Base-by-base conservation (phyloP, 2,113 vertebrate genomes). In the Abramis brama region DNA sequence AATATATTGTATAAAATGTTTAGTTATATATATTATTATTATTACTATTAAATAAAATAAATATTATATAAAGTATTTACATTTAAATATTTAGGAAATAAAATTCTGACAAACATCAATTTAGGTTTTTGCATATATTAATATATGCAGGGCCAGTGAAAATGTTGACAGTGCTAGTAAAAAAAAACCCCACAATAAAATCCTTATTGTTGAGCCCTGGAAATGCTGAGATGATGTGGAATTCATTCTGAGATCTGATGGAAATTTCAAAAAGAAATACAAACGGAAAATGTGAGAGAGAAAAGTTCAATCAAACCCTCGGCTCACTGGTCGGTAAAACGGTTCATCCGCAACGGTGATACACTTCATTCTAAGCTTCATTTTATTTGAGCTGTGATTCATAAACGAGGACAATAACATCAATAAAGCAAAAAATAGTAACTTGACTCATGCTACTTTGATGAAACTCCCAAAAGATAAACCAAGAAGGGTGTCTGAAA, bases 201-300 rank as follows among this genome's bases (percentile, higher is more conserved):
- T 50, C 74, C 77, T 79, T 62, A 62, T 79, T 62, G 57, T 62
- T 62, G 77, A 79, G 77, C 77, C 77, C 30, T 23, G 52, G 23
- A 79, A 80, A 91, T 86, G 85, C 50, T 79, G 71, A 43, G 50
- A 90, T 91, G 89, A 86, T 45, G 55, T 87, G 79, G 21, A 85
- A 83, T 79, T 84, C 25, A 75, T 47, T 75, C 62, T 73, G 60
- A 84, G 60, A 71, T 66, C n/a, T 74, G 50, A 70, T 74, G 30
- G 79, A 62, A 81, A 73, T 50, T 50, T 52, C 4, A 50, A 39
- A 77, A 85, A 43, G 39, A 57, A 45, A 11, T 17, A 39, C 55
- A 71, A 73, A 66, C 33, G 15, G 64, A 64, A 79, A 80, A 71
- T 7, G 25, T 68, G 85, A 86, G 83, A 82, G 75, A 52, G 12